Conservation (phyloP, 2,888 invertebrate species). For the Aphidius colemani region DNA sequence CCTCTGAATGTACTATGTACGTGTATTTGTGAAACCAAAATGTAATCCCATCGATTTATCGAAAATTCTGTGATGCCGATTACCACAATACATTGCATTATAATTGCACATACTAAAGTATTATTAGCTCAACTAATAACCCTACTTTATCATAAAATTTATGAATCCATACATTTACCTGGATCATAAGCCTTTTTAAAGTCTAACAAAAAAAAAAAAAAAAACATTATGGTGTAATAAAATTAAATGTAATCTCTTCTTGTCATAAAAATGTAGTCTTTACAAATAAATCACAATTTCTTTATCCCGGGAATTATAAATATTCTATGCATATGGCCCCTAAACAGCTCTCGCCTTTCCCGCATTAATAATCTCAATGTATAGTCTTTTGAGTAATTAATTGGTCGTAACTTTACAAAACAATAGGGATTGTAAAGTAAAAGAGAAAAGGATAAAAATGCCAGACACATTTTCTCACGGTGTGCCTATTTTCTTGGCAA, state of each 20-base stretch:
- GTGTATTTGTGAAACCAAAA: too few relatives aligned
- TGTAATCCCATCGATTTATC: constrained; percentile 46
- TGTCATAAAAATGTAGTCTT: too few relatives aligned
- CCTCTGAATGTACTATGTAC: constrained; percentile 37
- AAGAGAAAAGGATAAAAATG: neutral
- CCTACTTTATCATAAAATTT: neutral
- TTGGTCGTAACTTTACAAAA: constrained; percentile 3
- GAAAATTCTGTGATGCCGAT: constrained; percentile 44
- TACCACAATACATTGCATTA: constrained; percentile 40
- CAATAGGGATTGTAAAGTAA: constrained; percentile 4
- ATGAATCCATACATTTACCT: constrained; percentile 13
- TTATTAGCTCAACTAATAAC: neutral
- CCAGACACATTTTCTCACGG: constrained; percentile 16
- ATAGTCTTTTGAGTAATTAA: constrained; percentile 23
- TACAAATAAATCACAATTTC: too few relatives aligned
- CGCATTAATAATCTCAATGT: constrained; percentile 23
- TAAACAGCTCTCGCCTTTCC: constrained; percentile 4
- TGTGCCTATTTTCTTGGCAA: neutral
- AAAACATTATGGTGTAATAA: neutral
- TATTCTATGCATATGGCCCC: neutral
- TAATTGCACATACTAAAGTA: neutral
- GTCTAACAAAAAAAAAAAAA: neutral
- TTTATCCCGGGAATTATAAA: too few relatives aligned
- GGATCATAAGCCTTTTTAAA: neutral
- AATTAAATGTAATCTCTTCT: neutral